Evolutionary conservation across 2,888 invertebrate genomes (phyloP).

Genomic region (Nemoura dubitans): DNA sequence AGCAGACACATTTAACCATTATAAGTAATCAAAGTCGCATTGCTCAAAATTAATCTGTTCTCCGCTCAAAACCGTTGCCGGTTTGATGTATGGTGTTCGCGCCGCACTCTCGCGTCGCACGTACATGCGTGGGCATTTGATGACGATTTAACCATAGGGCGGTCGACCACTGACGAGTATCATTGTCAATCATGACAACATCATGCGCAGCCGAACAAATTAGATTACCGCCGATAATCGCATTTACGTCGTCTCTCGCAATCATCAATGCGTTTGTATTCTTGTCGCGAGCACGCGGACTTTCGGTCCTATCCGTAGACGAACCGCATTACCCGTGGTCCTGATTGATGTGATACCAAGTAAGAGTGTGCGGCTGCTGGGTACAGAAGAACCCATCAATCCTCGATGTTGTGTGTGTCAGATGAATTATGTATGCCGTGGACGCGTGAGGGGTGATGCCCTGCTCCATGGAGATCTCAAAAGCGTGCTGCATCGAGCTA

Average conservation of each 20-base stretch:
- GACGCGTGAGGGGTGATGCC: background rate
- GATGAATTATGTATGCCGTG: slow-evolving; percentile 17
- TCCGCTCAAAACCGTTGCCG: background rate
- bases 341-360: background rate
- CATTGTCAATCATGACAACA: background rate
- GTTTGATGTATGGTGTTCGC: background rate
- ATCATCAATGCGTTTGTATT: background rate
- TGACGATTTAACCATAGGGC: background rate
- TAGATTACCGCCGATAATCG: background rate
- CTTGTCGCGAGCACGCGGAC: too few species aligned
- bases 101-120: background rate
- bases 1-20: too few species aligned
- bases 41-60: too few species aligned
- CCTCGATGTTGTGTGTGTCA: background rate
- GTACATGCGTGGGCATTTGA: background rate
- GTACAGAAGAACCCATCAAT: background rate
- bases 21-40: too few species aligned
- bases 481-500: background rate
- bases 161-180: background rate
- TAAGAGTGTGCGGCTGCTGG: background rate
- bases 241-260: background rate
- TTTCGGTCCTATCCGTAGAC: background rate
- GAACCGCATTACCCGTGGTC: background rate
- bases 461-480: background rate
- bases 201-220: background rate